phyloP scores from a whole-genome alignment of 2,888 invertebrate species.

The Lathronympha strigana region DNA sequence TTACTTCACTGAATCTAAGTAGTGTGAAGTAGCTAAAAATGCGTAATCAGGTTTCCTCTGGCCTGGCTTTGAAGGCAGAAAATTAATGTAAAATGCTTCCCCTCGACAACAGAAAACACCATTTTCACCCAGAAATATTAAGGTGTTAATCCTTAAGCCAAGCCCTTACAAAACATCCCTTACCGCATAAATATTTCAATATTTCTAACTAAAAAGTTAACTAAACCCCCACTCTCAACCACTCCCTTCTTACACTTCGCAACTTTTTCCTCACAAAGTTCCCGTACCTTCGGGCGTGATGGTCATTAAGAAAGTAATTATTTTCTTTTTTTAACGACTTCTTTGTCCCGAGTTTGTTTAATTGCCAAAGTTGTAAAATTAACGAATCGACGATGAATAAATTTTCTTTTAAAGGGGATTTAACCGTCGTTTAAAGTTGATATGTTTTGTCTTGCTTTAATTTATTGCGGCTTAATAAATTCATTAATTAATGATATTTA shows the following conservation, averaged over 20 bases:
- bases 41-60: no score
- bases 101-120: no score
- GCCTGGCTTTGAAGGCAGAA: no score
- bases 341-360: conserved; percentile 44
- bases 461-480: conserved; percentile 17
- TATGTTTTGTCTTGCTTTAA: conserved; percentile 27
- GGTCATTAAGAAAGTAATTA: conserved; percentile 46
- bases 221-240: not conserved
- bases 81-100: no score
- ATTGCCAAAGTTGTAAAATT: conserved; percentile 46
- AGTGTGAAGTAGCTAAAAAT: no score
- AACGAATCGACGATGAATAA: conserved; percentile 40
- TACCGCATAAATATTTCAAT: conserved; percentile 12
- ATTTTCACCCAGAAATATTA: not conserved
- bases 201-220: conserved; percentile 17
- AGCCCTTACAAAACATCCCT: not conserved
- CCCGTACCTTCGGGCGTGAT: conserved; percentile 39
- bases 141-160: not conserved
- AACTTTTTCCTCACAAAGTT: conserved; percentile 40
- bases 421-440: conserved; percentile 25
- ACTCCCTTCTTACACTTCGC: conserved; percentile 21
- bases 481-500: conserved; percentile 1
- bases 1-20: no score
- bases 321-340: conserved; percentile 43
- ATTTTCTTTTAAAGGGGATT: conserved; percentile 29